Evolutionary conservation across 2,113 vertebrate genomes (phyloP), one percentile per base, ranked within the genome.

Genomic region (Anseranas semipalmata): DNA sequence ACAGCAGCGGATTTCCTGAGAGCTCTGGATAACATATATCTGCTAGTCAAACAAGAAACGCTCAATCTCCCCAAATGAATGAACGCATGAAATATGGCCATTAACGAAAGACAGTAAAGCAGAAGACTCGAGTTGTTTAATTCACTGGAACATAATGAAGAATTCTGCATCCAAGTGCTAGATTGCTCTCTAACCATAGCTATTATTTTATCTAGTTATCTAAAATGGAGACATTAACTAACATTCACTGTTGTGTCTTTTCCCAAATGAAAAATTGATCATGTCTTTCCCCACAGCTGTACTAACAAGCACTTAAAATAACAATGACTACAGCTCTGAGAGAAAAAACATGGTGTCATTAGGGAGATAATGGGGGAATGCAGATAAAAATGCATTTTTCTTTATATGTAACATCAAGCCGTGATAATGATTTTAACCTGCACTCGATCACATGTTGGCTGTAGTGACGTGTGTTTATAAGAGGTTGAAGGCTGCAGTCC

Each of bases 221-320:
- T 96, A 62, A 75, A 93, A 89, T 19, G 19, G 88, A 93, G 59
- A 87, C 91, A 70, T 92, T 81, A 96, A 89, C 73, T 58, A 94
- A 95, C 81, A 66, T 83, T 90, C 1, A 3, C 67, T 79, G 70
- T 86, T 81, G 52, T 79, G 58, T 85, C 96, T 91, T 96, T 96
- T 94, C 65, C 81, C 90, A 82, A 93, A 91, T 70, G 92, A 95
- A 96, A 93, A 94, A 97, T 90, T 91, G 88, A 92, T 94, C 56
- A 12, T 50, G 80, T 84, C 85, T 91, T 87, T 93, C 93, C 91
- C 83, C 78, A 73, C 88, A 97, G 95, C 96, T 96, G 90, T 92
- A 87, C 95, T 96, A 95, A 96, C 89, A 96, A 97, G 91, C 80
- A 59, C 91, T 97, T 96, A 92, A 96, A 97, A 97, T 92, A 97